These are phyloP conservation scores for Tauraco hartlaubi DNA, from an alignment of 2,797 vertebrate genomes.

Conservation along the genomic window DNA sequence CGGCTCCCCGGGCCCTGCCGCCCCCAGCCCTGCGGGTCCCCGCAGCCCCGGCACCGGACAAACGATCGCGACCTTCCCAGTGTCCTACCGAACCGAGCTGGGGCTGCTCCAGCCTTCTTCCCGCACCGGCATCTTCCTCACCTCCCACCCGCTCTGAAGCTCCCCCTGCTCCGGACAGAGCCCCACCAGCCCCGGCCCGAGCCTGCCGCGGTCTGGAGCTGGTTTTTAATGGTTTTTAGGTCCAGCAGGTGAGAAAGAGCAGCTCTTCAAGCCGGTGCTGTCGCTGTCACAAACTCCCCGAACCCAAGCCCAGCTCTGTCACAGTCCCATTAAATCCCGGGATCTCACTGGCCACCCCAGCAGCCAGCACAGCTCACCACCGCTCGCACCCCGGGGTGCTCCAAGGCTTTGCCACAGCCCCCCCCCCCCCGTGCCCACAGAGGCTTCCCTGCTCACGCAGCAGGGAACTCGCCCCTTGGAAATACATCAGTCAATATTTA, in stretches of 20 bases:
- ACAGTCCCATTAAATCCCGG: fast-evolving
- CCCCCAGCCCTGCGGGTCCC: too few species aligned
- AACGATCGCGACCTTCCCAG: too few species aligned
- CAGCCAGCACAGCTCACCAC: not conserved
- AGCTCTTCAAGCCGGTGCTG: too few species aligned
- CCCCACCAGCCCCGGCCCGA: not conserved
- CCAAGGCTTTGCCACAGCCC: not conserved
- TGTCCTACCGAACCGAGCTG: too few species aligned
- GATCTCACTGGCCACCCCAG: not conserved
- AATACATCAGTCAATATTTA: not conserved
- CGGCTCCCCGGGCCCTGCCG: not conserved
- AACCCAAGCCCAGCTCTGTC: not conserved
- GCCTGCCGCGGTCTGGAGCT: fast-evolving
- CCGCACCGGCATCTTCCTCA: not conserved
- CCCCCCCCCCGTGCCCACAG: not conserved
- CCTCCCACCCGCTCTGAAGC: not conserved
- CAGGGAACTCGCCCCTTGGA: fast-evolving
- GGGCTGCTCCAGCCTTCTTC: not conserved
- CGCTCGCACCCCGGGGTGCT: fast-evolving
- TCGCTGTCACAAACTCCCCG: not conserved
- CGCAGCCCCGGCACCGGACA: too few species aligned
- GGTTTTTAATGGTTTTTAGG: not conserved
- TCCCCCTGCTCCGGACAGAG: too few species aligned
- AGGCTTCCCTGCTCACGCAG: not conserved
- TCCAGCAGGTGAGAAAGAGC: not conserved